These are phyloP conservation scores for Perizoma affinitatum DNA, from an alignment of 2,888 invertebrate species.

Conservation along the genomic window DNA sequence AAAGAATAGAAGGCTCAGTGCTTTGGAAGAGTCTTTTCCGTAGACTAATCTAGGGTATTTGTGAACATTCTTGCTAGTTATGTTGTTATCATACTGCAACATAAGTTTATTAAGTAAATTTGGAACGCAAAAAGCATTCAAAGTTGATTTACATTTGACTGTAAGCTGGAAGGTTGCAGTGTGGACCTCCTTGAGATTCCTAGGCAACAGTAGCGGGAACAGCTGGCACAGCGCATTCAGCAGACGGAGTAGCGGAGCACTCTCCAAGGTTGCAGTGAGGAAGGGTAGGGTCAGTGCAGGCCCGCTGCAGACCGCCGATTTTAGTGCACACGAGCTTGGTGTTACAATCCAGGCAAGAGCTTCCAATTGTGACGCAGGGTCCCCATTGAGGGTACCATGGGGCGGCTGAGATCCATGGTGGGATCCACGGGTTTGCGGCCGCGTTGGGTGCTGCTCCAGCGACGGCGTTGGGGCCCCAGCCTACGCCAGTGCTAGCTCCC, in stretches of 20 bases:
- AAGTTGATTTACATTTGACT: no score
- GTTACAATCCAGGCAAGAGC: slow-evolving; percentile 64
- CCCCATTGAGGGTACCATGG: slow-evolving; percentile 73
- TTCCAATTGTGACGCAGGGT: slow-evolving; percentile 64
- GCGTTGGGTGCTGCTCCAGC: slow-evolving; percentile 40
- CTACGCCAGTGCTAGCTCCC: slow-evolving; percentile 38
- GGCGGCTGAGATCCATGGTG: slow-evolving; percentile 68
- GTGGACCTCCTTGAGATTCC: slow-evolving; percentile 6
- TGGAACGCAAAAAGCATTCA: no score
- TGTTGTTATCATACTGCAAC: no score
- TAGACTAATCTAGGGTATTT: no score
- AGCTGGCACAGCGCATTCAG: slow-evolving; percentile 56
- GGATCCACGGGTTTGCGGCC: slow-evolving; percentile 67
- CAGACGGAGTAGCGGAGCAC: slow-evolving; percentile 73
- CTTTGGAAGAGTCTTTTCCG: neutral
- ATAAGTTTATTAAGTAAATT: no score
- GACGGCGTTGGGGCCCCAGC: slow-evolving; percentile 31
- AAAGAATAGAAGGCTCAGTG: neutral
- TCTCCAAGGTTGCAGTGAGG: slow-evolving; percentile 76
- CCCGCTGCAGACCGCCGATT: slow-evolving; percentile 62
- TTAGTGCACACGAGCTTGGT: slow-evolving; percentile 72
- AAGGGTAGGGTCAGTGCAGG: slow-evolving; percentile 68
- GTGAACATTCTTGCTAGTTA: neutral
- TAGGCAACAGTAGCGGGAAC: slow-evolving; percentile 37
- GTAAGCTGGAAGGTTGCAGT: no score